phyloP scores from a whole-genome alignment of 2,888 invertebrate genomes.

The Laothoe populi region DNA sequence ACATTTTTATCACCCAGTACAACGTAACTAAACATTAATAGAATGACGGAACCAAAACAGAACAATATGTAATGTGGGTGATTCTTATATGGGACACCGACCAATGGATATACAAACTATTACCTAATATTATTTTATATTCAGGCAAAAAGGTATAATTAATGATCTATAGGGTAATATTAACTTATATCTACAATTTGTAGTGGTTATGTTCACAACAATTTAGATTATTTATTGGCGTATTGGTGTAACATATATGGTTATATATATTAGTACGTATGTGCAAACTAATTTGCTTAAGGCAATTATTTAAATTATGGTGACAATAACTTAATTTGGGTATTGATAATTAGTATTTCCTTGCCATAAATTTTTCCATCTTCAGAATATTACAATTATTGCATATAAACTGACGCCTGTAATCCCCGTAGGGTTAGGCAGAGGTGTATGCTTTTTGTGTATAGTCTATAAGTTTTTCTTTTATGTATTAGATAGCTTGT shows the following conservation, averaged over 20 bases:
- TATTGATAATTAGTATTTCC: not conserved
- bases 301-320: slow-evolving; percentile 3
- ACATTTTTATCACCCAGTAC: not conserved
- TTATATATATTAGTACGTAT: no score
- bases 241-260: slow-evolving; percentile 1
- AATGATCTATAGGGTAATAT: not conserved
- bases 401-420: no score
- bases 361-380: not conserved
- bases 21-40: not conserved
- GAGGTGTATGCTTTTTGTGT: no score
- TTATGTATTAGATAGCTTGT: no score
- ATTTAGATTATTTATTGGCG: not conserved
- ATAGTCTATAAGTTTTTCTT: no score
- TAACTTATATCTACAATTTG: not conserved
- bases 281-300: not conserved
- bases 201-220: not conserved
- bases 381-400: no score
- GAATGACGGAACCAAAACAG: not conserved
- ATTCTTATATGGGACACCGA: slow-evolving; percentile 2
- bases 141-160: not conserved
- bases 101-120: not conserved
- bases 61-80: not conserved
- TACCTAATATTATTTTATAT: not conserved
- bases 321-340: no score
- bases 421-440: no score